Percentiles rank a stretch among this genome's conserved stretches.
Evolutionary conservation across 2,113 vertebrate genomes (phyloP).

Genomic region (Ramphastos sulfuratus): DNA sequence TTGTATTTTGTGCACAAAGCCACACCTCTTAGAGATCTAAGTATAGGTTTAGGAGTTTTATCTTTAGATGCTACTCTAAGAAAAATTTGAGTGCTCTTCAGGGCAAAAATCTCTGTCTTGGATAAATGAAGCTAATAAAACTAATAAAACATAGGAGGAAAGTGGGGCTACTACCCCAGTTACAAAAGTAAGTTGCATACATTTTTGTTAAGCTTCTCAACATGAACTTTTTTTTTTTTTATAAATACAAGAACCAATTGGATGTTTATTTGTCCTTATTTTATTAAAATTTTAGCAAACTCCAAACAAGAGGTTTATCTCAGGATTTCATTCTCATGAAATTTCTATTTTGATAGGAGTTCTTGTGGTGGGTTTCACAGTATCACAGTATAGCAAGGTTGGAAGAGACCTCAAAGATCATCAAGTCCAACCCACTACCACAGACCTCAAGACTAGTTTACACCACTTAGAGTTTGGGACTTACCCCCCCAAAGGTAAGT

Average conservation of each 20-base stretch:
- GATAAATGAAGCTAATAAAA: background rate
- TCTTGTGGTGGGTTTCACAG: background rate
- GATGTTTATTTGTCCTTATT: background rate
- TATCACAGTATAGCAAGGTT: no score
- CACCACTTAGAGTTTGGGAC: no score
- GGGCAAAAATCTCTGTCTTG: background rate
- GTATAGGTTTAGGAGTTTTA: background rate
- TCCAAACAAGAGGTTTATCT: background rate
- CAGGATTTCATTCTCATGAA: background rate
- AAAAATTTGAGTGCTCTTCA: background rate
- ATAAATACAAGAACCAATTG: background rate
- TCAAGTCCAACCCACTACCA: no score
- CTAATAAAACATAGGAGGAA: background rate
- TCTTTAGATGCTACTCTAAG: background rate
- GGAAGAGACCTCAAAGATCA: no score
- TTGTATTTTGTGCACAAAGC: background rate
- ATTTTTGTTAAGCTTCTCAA: background rate
- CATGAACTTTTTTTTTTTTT: background rate
- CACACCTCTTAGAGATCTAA: background rate
- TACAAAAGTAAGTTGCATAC: background rate
- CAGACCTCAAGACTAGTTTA: no score
- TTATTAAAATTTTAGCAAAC: background rate
- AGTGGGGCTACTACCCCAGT: background rate
- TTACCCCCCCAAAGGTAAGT: no score
- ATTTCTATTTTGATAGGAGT: background rate